These are phyloP conservation scores for Pangasius sanitwongsei DNA, from an alignment of 2,797 vertebrate genomes.

Conservation along the genomic window DNA sequence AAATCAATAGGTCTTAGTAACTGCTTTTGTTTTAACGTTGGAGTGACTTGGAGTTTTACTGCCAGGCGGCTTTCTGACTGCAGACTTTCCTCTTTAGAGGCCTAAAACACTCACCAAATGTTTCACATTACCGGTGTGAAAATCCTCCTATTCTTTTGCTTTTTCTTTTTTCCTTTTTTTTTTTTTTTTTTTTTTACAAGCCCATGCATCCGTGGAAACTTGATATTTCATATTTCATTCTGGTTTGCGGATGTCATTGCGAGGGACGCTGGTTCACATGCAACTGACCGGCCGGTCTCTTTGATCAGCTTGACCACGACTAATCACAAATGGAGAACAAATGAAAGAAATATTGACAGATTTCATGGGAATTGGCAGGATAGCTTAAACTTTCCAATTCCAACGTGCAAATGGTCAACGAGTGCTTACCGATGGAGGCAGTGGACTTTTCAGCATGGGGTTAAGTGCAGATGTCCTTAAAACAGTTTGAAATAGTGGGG, in stretches of 20 bases:
- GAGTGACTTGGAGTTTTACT: constrained; percentile 86
- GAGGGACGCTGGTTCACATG: constrained; percentile 98
- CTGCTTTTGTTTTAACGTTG: constrained; percentile 81
- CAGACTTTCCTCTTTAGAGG: constrained; percentile 82
- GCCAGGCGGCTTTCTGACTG: constrained; percentile 82
- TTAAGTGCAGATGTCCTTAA: constrained; percentile 56
- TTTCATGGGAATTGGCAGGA: constrained; percentile 98
- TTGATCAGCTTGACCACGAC: constrained; percentile 96
- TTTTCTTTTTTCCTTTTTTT: constrained; percentile 68
- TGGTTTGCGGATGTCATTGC: constrained; percentile 98
- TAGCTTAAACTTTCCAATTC: constrained; percentile 82
- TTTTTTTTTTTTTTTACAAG: constrained; percentile 92
- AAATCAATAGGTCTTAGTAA: constrained; percentile 79
- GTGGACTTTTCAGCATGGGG: constrained; percentile 75
- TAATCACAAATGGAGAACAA: constrained; percentile 99
- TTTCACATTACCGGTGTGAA: constrained; percentile 99
- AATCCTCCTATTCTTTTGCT: constrained; percentile 95
- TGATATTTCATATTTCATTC: constrained; percentile 99
- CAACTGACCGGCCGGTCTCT: constrained; percentile 84
- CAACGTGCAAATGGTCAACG: constrained; percentile 83
- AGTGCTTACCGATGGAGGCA: constrained; percentile 76
- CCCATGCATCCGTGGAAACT: constrained; percentile 95
- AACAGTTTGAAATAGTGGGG: constrained; percentile 46
- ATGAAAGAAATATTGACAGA: constrained; percentile 99
- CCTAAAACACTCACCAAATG: constrained; percentile 97